Evolutionary conservation across 1,140 invertebrate species (phyloP).

Genomic region (Aphelinus certus): DNA sequence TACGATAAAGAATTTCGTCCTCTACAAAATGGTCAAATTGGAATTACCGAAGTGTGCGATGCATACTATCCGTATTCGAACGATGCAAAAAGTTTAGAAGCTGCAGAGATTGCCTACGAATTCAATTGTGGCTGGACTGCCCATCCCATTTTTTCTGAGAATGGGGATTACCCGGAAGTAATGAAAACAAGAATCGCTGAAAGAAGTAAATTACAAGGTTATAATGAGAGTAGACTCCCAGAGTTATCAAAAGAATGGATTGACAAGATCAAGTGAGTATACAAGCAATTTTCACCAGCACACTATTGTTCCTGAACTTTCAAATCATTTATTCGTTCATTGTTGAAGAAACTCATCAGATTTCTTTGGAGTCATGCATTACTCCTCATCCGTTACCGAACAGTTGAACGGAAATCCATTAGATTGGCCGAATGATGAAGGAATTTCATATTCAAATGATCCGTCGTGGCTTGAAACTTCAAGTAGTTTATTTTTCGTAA

Average conservation of each 20-base stretch:
- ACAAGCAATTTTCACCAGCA: no score
- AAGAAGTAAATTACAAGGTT: no score
- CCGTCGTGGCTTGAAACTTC: conserved; percentile 42
- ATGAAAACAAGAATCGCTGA: conserved; percentile 58
- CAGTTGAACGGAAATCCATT: conserved; percentile 32
- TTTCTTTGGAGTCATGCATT: neutral
- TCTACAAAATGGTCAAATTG: no score
- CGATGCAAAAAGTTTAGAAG: neutral
- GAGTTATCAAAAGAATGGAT: no score
- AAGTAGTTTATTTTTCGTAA: no score
- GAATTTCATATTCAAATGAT: conserved; percentile 41
- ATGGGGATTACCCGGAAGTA: conserved; percentile 71
- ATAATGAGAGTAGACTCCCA: no score
- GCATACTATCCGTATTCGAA: no score
- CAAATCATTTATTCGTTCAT: no score
- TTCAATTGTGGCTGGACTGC: conserved; percentile 72
- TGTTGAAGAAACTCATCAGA: neutral
- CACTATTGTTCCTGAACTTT: no score
- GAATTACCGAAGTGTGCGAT: no score
- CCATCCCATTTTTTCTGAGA: conserved; percentile 69
- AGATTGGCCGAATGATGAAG: conserved; percentile 42
- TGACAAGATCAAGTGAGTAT: conserved; percentile 39
- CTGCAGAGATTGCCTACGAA: conserved; percentile 46
- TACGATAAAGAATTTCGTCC: no score
- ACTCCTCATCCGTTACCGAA: neutral